A percentile compares a stretch with the other conserved stretches of the same genome.
These are phyloP conservation scores for Thinocorus orbignyianus DNA, from an alignment of 2,113 vertebrate genomes.

Conservation along the genomic window DNA sequence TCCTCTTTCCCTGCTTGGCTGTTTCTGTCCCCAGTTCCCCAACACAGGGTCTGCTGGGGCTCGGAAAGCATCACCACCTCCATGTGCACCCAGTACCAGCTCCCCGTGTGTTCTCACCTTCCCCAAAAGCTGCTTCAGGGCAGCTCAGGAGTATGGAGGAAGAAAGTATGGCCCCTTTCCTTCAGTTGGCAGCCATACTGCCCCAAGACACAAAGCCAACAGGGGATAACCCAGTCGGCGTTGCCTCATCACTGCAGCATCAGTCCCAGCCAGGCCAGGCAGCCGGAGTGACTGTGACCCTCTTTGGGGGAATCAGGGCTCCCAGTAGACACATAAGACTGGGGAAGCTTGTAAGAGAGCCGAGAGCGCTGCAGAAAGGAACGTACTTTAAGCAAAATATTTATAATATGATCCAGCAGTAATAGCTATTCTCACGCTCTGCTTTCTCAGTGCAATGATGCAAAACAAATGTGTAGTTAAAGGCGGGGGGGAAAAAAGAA, in stretches of 20 bases:
- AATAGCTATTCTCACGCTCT: slow-evolving; percentile 69
- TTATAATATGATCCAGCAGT: slow-evolving; percentile 60
- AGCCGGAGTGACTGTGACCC: neutral
- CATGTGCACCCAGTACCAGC: neutral
- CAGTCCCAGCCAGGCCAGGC: neutral
- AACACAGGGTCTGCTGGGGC: accelerated
- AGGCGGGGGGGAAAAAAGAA: neutral
- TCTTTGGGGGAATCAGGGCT: neutral
- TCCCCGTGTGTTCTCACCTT: accelerated
- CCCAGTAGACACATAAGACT: neutral
- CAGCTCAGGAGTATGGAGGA: neutral
- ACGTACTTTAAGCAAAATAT: slow-evolving; percentile 64
- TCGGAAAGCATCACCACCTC: neutral
- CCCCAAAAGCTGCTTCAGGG: neutral
- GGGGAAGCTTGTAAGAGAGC: neutral
- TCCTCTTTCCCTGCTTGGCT: neutral
- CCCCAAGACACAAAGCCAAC: neutral
- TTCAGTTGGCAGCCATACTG: neutral
- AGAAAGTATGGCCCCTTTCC: neutral
- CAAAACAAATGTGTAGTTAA: slow-evolving; percentile 68
- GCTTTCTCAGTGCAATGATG: slow-evolving; percentile 61
- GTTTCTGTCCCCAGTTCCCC: neutral
- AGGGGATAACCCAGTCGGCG: neutral
- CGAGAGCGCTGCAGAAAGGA: neutral
- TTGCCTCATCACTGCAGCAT: neutral